Percentiles rank a stretch among this genome's conserved stretches.
These are phyloP conservation scores for Trematomus bernacchii DNA, from an alignment of 2,797 vertebrate genomes.

Conservation along the genomic window DNA sequence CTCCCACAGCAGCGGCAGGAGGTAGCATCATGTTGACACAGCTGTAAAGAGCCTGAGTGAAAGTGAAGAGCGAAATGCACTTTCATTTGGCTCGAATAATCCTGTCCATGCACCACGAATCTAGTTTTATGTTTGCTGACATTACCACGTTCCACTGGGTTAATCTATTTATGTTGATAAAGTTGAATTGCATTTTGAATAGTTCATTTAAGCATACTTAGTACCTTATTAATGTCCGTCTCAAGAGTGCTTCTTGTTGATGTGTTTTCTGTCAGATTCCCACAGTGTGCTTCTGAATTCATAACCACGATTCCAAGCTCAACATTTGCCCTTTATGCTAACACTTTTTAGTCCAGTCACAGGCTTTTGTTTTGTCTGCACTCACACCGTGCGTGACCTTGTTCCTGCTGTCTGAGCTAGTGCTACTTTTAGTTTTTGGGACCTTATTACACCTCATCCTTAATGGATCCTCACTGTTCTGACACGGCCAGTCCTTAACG, in stretches of 20 bases:
- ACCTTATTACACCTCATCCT: background rate
- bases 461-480: background rate
- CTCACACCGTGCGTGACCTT: background rate
- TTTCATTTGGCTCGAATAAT: background rate
- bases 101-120: background rate
- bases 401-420: background rate
- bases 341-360: constrained; percentile 21
- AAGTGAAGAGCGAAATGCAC: constrained; percentile 13
- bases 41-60: constrained; percentile 43
- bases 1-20: constrained; percentile 22
- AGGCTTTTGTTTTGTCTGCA: constrained; percentile 5
- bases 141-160: background rate
- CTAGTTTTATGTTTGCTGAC: background rate
- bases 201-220: background rate
- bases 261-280: background rate
- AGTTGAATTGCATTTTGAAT: background rate
- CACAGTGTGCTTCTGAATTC: constrained; percentile 1
- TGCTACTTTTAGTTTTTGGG: background rate
- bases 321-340: constrained; percentile 1
- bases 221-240: background rate
- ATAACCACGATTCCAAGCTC: background rate
- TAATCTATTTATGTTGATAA: background rate
- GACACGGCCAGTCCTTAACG: background rate
- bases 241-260: background rate
- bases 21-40: constrained; percentile 59